Evolutionary conservation across 2,797 vertebrate genomes (phyloP), one percentile per base, ranked within the genome.

Genomic region (Hoplostethus atlanticus): DNA sequence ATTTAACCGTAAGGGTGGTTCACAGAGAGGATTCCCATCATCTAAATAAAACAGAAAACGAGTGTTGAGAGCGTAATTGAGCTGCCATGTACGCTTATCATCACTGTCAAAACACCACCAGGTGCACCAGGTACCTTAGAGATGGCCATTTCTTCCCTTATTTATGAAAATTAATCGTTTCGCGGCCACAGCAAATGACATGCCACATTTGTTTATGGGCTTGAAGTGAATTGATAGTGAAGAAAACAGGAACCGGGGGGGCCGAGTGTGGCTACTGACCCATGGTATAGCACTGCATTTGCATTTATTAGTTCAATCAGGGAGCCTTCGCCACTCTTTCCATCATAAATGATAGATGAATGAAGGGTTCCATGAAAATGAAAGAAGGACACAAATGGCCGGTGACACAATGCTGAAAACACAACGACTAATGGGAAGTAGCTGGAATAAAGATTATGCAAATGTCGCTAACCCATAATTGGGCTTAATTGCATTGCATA

Each of bases 1-100:
- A 61, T 90, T 88, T 82, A 84, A 84, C 71, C 51, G 48, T 59
- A 44, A 36, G 58, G 76, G 70, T 76, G 17, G 28, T 68, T 84
- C 79, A 63, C 66, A 47, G 76, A 74, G 59, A 86, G 78, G 77
- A 89, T 85, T 84, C 83, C 55, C 77, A 80, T 83, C 70, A 38
- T 79, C 76, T 59, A 79, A 87, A 87, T 86, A 89, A 92, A 89
- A 73, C 72, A 77, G 83, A 90, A 87, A 92, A 90, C 52, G 47
- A 83, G 84, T 64, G 74, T 69, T 83, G 89, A 87, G 84, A 86
- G 89, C 31, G 89, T 92, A 94, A 94, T 93, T 93, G 91, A 91
- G 88, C 91, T 95, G 94, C 91, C 94, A 94, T 92, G 90, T 93
- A 86, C 28, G 85, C 87, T 94, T 90, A 94, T 83, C 83, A 25